Evolutionary conservation across 2,113 vertebrate species (phyloP), one percentile per base, ranked within the genome.

Genomic region (Cyrtonyx montezumae): DNA sequence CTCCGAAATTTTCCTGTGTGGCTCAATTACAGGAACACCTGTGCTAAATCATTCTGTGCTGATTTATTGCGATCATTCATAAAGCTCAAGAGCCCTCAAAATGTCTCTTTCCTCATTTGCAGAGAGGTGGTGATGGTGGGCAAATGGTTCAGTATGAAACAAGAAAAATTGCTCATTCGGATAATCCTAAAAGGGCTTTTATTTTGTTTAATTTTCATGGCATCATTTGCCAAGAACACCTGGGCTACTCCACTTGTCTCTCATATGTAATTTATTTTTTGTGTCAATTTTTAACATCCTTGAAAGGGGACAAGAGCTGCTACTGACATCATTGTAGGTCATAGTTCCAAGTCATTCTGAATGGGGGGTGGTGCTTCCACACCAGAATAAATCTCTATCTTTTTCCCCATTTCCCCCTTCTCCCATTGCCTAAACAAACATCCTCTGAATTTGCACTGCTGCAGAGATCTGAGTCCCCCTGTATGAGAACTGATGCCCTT

Each of bases 61-160:
- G 95, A 97, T 95, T 95, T 87, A 91, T 65, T 91, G 28, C 7
- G 79, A 93, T 93, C 94, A 96, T 92, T 94, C 87, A 94, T 89
- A 92, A 95, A 68, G 70, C 76, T 97, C 87, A 95, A 97, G 96
- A 75, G 85, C 85, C 61, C 94, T 97, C 69, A 68, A 34, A 36
- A 74, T 48, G 32, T 94, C 82, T 97, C 90, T 90, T 25, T 84
- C 70, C 73, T 93, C 75, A 46, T 94, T 75, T 96, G 61, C 62
- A 96, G 90, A 75, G 90, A 92, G 82, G 66, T 83, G 62, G 56
- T 74, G 68, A 93, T 89, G 65, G 81, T 90, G 86, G 91, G 81
- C 92, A 95, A 96, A 74, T 94, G 87, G 91, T 96, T 73, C 49
- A 68, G 51, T 76, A 45, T 79, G 67, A 95, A 96, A 81, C 20